Evolutionary conservation across 2,797 vertebrate species (phyloP).

Genomic region (Mionectes olivaceus): DNA sequence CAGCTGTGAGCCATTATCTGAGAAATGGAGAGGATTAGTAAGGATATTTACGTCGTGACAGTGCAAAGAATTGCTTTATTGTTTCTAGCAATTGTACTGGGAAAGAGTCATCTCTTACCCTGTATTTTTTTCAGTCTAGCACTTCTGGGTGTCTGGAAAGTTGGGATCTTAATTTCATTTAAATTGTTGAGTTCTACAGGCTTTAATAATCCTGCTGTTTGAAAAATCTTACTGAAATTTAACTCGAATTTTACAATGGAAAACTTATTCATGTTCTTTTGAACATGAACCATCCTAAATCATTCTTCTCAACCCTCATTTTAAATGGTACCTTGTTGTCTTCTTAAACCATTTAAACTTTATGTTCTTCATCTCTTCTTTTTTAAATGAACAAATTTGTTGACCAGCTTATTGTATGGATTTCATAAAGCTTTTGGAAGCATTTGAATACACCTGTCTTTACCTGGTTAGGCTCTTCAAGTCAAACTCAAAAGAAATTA

Average conservation of each 20-base stretch:
- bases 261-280: background rate
- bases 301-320: background rate
- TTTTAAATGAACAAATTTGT: background rate
- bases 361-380: background rate
- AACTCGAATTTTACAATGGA: background rate
- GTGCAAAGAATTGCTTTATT: background rate
- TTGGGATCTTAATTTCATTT: background rate
- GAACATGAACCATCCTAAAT: background rate
- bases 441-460: background rate
- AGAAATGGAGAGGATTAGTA: background rate
- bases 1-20: background rate
- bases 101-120: background rate
- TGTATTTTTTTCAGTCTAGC: background rate
- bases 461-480: background rate
- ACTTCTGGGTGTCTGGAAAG: background rate
- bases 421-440: background rate
- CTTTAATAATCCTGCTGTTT: background rate
- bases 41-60: background rate
- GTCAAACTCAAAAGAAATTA: background rate
- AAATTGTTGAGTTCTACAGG: background rate
- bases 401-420: background rate
- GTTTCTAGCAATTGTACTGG: background rate
- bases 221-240: background rate
- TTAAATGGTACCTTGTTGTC: background rate
- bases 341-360: background rate